Evolutionary conservation across 35 echinoderm and acorn worm species (phyloP), one percentile per base, ranked within the genome.

Genomic region (Anneissia japonica): DNA sequence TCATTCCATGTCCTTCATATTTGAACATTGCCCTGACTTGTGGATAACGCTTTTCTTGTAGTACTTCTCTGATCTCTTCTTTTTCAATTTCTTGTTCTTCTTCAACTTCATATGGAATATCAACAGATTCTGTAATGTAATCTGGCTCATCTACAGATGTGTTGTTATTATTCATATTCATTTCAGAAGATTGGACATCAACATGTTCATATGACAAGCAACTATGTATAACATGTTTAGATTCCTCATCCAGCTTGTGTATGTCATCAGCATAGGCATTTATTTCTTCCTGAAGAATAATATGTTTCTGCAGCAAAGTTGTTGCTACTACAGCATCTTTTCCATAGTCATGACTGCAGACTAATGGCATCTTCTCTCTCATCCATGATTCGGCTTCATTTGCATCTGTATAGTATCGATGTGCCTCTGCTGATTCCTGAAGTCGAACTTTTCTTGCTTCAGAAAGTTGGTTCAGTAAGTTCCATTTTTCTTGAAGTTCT

Each of bases 371-470:
- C 89, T 94, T 99, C 74, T 99, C 96, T 75, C 96, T 82, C 96
- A 99, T 94, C 96, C 96, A 99, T 1, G 96, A 99, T 55, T 99
- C 96, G n/a, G 96, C 96, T 84, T 99, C 96, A 90, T 99, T 99
- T 17, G 92, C 89, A 92, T 99, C 96, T 74, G 93, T 97, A 76
- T 93, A 97, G 88, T 97, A 97, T 89, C 93, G 84, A 74, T 94
- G 92, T 55, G 92, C 90, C 36, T 89, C 45, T 72, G 73, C 74
- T 64, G 94, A 91, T 37, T 94, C 87, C 51, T 94, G 86, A 23
- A 99, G 80, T 37, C 96, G 73, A 29, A 79, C 75, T 51, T 73
- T 94, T 46, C 96, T 93, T 13, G 81, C 86, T 16, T 93, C 92
- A 29, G 83, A 77, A 76, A 83, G 94, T 75, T 89, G 89, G 38